phyloP scores from a whole-genome alignment of 35 echinoderm and acorn worm genomes.

The Diadema setosum region DNA sequence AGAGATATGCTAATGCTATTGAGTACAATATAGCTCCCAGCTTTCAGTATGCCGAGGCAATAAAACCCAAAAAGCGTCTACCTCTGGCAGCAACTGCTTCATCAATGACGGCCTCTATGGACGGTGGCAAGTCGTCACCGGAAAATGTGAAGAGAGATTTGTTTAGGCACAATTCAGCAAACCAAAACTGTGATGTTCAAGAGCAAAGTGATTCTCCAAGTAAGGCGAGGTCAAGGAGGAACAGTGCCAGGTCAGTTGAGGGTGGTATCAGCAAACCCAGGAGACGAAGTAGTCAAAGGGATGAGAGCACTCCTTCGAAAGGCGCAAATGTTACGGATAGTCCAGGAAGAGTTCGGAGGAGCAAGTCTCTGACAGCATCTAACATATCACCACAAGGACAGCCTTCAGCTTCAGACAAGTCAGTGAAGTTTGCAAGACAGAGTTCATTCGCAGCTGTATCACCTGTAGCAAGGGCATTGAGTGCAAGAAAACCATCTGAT shows the following conservation, averaged over 20 bases:
- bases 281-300: background rate
- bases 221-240: background rate
- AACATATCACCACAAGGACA: no score
- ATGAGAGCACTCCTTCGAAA: background rate
- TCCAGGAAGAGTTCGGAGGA: background rate
- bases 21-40: background rate
- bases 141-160: no score
- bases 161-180: no score
- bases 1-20: background rate
- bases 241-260: background rate
- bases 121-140: no score
- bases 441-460: no score
- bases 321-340: background rate
- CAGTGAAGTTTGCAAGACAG: no score
- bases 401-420: no score
- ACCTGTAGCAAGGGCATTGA: no score
- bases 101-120: no score
- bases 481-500: background rate
- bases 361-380: no score
- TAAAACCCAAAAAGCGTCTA: background rate
- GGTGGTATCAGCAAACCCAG: background rate
- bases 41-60: background rate
- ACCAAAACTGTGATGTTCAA: no score
- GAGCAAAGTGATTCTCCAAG: background rate
- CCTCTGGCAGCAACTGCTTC: no score